A percentile compares a stretch with the other conserved stretches of the same genome.
These are phyloP conservation scores for Acipenser ruthenus DNA, from an alignment of 2,797 vertebrate species.

Conservation along the genomic window DNA sequence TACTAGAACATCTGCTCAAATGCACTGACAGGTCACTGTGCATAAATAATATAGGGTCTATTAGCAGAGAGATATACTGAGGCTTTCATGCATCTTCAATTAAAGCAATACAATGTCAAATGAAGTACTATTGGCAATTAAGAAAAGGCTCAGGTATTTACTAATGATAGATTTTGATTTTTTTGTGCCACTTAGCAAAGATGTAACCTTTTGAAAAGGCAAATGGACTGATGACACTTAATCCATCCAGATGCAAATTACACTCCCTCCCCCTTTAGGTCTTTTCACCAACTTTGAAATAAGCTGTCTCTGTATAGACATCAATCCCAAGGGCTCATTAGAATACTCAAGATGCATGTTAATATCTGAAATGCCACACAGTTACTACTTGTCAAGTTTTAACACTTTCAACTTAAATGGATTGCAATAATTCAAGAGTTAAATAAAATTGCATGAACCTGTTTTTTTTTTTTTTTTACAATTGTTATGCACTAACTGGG, in stretches of 20 bases:
- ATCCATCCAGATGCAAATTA: slow-evolving; percentile 4
- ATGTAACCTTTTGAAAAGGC: slow-evolving; percentile 3
- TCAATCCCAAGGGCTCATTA: too few species aligned
- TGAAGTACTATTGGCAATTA: slow-evolving; percentile 1
- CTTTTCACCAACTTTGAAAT: too few species aligned
- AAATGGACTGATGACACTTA: background rate
- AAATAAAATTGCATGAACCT: too few species aligned
- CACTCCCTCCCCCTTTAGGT: too few species aligned
- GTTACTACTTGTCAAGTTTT: too few species aligned
- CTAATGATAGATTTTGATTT: background rate
- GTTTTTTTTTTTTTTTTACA: too few species aligned
- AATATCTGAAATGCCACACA: too few species aligned
- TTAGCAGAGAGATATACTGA: background rate
- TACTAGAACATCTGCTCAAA: background rate
- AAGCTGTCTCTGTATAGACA: too few species aligned
- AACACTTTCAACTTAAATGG: too few species aligned
- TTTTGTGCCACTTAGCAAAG: slow-evolving; percentile 3
- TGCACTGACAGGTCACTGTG: background rate
- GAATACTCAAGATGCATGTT: too few species aligned
- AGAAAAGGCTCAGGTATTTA: background rate
- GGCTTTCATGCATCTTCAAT: background rate
- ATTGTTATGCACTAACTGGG: too few species aligned
- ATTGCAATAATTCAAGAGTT: too few species aligned
- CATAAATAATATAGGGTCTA: background rate
- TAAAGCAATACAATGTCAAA: slow-evolving; percentile 7